These are phyloP conservation scores for Anguilla rostrata DNA, from an alignment of 2,113 vertebrate species.

Conservation along the genomic window DNA sequence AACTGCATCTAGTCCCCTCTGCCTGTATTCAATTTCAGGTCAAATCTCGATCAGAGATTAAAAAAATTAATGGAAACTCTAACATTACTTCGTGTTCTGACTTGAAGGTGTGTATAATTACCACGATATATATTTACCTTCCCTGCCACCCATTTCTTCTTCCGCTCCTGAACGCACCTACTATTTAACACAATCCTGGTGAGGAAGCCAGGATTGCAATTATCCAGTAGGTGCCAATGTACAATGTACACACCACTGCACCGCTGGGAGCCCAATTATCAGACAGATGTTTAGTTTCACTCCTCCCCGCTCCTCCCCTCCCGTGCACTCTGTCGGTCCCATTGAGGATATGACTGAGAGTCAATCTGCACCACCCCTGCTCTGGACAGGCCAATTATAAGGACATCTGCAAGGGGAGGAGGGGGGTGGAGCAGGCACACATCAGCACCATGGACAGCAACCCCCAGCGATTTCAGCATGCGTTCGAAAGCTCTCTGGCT, in stretches of 20 bases:
- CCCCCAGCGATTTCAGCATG: constrained; percentile 44
- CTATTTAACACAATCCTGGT: constrained; percentile 68
- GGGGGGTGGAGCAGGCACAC: constrained; percentile 31
- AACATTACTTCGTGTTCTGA: background rate
- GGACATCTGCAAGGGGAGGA: constrained; percentile 45
- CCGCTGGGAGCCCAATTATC: constrained; percentile 72
- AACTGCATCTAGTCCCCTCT: background rate
- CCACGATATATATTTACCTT: constrained; percentile 28
- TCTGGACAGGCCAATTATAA: constrained; percentile 54
- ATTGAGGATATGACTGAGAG: constrained; percentile 48
- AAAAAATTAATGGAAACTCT: background rate
- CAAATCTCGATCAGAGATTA: background rate
- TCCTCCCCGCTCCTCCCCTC: constrained; percentile 40
- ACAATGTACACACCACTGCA: constrained; percentile 64
- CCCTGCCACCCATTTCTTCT: constrained; percentile 21
- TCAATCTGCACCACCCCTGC: constrained; percentile 33
- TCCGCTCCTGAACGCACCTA: constrained; percentile 48
- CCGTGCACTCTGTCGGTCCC: constrained; percentile 49
- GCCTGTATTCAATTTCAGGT: background rate
- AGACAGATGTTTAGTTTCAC: constrained; percentile 68
- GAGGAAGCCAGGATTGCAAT: constrained; percentile 67
- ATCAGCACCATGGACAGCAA: constrained; percentile 75
- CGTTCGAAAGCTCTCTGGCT: constrained; percentile 36
- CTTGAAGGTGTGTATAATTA: constrained; percentile 23
- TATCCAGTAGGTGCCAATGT: constrained; percentile 78